These are phyloP conservation scores for Stichodactyla helianthus DNA, from an alignment of 64 coral and sea anemone species.

Conservation along the genomic window DNA sequence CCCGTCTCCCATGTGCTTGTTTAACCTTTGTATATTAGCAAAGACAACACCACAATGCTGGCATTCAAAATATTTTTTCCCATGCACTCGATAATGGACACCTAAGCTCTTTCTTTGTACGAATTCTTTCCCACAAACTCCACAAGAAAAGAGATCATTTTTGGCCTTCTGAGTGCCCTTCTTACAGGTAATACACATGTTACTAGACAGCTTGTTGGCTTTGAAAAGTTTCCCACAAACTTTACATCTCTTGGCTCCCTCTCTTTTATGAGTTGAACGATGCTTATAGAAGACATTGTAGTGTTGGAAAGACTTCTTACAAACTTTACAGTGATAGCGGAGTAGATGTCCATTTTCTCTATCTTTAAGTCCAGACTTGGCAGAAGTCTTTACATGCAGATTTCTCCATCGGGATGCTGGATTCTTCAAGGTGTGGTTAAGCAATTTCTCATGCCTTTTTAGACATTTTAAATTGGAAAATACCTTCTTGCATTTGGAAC, in stretches of 20 bases:
- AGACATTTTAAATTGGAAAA: background rate
- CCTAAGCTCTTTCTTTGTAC: background rate
- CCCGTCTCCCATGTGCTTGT: background rate
- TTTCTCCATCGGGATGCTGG: no score
- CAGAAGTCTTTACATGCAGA: background rate
- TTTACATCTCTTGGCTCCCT: background rate
- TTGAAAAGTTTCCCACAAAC: background rate
- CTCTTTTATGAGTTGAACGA: background rate
- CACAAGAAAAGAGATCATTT: background rate
- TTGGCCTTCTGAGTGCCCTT: background rate
- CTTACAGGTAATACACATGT: background rate
- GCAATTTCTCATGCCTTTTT: background rate
- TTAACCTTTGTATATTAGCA: background rate
- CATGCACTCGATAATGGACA: background rate
- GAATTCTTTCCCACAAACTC: background rate
- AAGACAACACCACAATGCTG: background rate
- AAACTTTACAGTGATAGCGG: background rate
- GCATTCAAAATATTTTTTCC: background rate
- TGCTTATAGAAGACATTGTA: constrained; percentile 5
- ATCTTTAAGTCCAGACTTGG: background rate
- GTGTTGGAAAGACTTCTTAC: background rate
- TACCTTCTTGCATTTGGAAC: background rate
- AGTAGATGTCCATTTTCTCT: background rate
- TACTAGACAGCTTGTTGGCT: background rate
- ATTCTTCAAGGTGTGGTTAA: background rate